These are phyloP conservation scores for Macrostomum lignano DNA, from an alignment of 1,140 invertebrate genomes.

Conservation along the genomic window DNA sequence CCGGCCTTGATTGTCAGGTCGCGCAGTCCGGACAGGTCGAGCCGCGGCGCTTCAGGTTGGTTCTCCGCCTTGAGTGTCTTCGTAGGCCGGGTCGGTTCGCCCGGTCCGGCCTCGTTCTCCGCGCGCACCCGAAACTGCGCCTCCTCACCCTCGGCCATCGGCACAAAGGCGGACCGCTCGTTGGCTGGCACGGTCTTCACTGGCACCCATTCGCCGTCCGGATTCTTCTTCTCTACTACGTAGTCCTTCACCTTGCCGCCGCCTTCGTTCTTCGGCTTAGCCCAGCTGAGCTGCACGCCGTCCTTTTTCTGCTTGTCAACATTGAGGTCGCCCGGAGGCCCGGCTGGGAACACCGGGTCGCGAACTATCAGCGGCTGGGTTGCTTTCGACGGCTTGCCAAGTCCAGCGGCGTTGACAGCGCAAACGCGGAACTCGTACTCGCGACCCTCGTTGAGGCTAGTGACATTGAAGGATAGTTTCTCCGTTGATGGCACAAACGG, in stretches of 20 bases:
- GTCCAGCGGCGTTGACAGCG: conserved; percentile 75
- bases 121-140: conserved; percentile 81
- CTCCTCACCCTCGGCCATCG: conserved; percentile 67
- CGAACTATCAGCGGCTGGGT: conserved; percentile 67
- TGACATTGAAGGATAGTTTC: conserved; percentile 56
- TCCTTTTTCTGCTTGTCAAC: conserved; percentile 78
- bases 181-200: conserved; percentile 52
- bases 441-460: conserved; percentile 56
- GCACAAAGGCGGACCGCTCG: conserved; percentile 32
- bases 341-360: too few species aligned
- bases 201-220: conserved; percentile 50
- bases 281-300: conserved; percentile 76
- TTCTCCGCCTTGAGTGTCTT: conserved; percentile 51
- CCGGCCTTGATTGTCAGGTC: conserved; percentile 76
- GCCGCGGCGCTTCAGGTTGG: conserved; percentile 36
- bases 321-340: conserved; percentile 65
- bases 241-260: conserved; percentile 80
- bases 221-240: conserved; percentile 60
- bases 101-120: conserved; percentile 70
- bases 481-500: conserved; percentile 46
- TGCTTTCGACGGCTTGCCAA: conserved; percentile 70
- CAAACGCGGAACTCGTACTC: conserved; percentile 74
- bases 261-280: conserved; percentile 59
- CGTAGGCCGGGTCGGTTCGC: conserved; percentile 63
- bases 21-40: conserved; percentile 42